These are phyloP conservation scores for Calephelis perditalis DNA, from an alignment of 2,888 invertebrate species.

Conservation along the genomic window DNA sequence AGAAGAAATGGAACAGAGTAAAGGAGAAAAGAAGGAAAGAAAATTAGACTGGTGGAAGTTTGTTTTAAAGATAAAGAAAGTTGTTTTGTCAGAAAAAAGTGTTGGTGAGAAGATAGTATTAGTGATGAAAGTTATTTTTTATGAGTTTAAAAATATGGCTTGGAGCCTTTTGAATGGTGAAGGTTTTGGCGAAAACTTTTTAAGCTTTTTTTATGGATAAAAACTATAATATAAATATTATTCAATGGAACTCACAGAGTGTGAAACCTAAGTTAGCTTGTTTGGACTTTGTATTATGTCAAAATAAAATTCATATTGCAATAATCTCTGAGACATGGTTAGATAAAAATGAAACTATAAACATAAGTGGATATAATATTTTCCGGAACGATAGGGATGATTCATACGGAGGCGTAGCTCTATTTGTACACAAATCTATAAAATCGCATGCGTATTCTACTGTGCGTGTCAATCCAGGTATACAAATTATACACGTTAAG, in stretches of 20 bases:
- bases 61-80: background rate
- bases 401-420: conserved; percentile 23
- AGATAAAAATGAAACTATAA: conserved; percentile 6
- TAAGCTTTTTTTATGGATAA: conserved; percentile 14
- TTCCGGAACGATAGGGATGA: conserved; percentile 22
- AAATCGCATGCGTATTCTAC: conserved; percentile 5
- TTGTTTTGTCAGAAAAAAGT: background rate
- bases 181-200: background rate
- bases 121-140: background rate
- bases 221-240: conserved; percentile 1
- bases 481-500: conserved; percentile 22
- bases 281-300: conserved; percentile 5
- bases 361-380: conserved; percentile 21
- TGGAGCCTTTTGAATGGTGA: background rate
- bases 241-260: conserved; percentile 17
- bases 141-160: conserved; percentile 1
- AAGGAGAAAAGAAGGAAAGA: background rate
- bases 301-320: conserved; percentile 22
- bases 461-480: conserved; percentile 15
- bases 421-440: conserved; percentile 23
- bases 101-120: background rate
- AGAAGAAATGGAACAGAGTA: background rate
- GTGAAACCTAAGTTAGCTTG: conserved; percentile 5
- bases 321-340: conserved; percentile 27
- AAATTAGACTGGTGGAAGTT: conserved; percentile 11